Evolutionary conservation across 2,797 vertebrate species (phyloP).

Genomic region (Sciaenops ocellatus): DNA sequence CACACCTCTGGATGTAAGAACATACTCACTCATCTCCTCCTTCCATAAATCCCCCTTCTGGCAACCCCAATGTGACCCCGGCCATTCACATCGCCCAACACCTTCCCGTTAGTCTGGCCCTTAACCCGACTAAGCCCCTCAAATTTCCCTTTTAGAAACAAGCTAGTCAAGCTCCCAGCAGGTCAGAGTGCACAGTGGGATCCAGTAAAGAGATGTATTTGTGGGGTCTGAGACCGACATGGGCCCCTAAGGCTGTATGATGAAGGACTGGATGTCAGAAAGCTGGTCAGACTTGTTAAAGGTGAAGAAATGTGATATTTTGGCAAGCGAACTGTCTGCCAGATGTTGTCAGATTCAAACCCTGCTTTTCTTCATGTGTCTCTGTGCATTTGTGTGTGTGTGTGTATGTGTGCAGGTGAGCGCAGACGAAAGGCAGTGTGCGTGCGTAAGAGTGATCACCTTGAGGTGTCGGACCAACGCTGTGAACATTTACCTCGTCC

Average conservation of each 20-base stretch:
- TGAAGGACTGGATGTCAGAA: conserved; percentile 44
- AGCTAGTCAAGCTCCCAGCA: conserved; percentile 38
- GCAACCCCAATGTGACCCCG: conserved; percentile 42
- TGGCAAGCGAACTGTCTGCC: conserved; percentile 36
- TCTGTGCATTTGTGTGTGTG: conserved; percentile 77
- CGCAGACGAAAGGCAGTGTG: conserved; percentile 88
- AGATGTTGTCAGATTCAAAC: conserved; percentile 58
- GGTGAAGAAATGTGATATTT: conserved; percentile 50
- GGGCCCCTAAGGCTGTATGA: conserved; percentile 20
- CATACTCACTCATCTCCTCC: conserved; percentile 20
- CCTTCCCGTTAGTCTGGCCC: conserved; percentile 39
- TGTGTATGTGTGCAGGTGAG: conserved; percentile 84
- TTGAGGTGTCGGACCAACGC: conserved; percentile 91
- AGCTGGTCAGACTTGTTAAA: conserved; percentile 45
- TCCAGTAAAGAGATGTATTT: conserved; percentile 49
- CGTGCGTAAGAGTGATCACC: conserved; percentile 89
- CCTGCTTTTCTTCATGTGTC: conserved; percentile 79
- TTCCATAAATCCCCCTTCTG: conserved; percentile 31
- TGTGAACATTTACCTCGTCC: conserved; percentile 89
- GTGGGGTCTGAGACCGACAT: conserved; percentile 31
- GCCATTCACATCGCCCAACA: conserved; percentile 43
- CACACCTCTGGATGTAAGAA: conserved; percentile 42
- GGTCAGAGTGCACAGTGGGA: conserved; percentile 48
- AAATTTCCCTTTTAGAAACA: conserved; percentile 41
- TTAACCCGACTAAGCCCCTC: conserved; percentile 51